Percentiles rank a stretch among this genome's conserved stretches.
These are phyloP conservation scores for Eulemur coronatus DNA, from an alignment of 2,797 vertebrate genomes.

Conservation along the genomic window DNA sequence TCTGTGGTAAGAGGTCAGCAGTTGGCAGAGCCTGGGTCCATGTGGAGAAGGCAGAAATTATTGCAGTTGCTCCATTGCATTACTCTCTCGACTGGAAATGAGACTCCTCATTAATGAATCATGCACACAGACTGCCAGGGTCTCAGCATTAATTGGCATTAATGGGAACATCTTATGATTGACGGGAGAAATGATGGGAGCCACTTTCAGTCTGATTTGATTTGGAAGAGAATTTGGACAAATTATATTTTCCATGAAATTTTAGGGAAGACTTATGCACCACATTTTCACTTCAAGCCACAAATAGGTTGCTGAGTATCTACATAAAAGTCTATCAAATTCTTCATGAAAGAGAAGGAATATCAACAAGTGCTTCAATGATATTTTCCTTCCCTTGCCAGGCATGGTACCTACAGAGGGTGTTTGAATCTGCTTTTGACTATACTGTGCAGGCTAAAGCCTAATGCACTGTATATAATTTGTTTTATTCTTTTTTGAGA, in stretches of 20 bases:
- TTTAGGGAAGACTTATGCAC: background rate
- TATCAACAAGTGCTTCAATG: background rate
- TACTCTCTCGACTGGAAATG: background rate
- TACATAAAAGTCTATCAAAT: background rate
- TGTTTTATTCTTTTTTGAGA: constrained; percentile 9
- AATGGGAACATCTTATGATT: constrained; percentile 44
- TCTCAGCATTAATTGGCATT: constrained; percentile 60
- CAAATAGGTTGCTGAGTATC: background rate
- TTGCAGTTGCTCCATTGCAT: background rate
- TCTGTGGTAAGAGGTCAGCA: background rate
- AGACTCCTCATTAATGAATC: constrained; percentile 61
- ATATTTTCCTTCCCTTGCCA: background rate
- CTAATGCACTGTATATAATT: background rate
- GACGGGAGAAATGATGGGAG: constrained; percentile 40
- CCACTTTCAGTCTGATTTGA: constrained; percentile 51
- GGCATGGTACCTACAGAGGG: background rate
- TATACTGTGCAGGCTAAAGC: background rate
- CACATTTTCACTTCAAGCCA: background rate
- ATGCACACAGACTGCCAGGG: constrained; percentile 14
- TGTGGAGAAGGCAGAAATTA: background rate
- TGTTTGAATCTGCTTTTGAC: background rate
- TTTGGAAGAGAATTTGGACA: constrained; percentile 14
- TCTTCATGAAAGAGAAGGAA: background rate
- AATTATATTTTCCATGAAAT: constrained; percentile 38
- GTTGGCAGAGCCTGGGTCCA: background rate